Percentiles rank a stretch among this genome's conserved stretches.
Evolutionary conservation across 2,888 invertebrate genomes (phyloP).

Genomic region (Ectemnius continuus): DNA sequence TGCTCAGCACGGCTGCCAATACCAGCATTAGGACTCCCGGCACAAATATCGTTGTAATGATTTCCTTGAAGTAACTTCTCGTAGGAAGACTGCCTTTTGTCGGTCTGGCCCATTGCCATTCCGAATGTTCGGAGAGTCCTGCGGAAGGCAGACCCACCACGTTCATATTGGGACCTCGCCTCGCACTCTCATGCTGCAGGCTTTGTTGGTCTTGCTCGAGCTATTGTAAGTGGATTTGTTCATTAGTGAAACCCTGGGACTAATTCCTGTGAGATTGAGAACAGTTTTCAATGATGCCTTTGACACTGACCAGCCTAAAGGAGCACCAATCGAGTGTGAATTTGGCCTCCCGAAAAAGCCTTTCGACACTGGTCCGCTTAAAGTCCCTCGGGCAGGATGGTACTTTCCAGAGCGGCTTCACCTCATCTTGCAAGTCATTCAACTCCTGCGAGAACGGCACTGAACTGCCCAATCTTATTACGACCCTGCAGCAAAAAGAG

Average conservation of each 20-base stretch:
- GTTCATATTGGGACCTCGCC: conserved; percentile 73
- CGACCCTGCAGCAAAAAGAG: conserved; percentile 81
- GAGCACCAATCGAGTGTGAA: conserved; percentile 94
- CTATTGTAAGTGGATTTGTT: conserved; percentile 41
- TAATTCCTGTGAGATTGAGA: neutral
- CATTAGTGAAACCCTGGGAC: too few species aligned
- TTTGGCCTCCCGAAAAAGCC: conserved; percentile 88
- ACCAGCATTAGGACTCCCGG: conserved; percentile 85
- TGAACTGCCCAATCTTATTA: conserved; percentile 89
- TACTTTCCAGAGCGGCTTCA: conserved; percentile 88
- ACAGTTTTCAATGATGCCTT: neutral
- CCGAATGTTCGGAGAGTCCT: conserved; percentile 72
- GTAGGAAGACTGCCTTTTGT: conserved; percentile 82
- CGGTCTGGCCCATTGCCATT: conserved; percentile 83
- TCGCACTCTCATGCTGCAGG: conserved; percentile 69
- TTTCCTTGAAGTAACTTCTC: conserved; percentile 85
- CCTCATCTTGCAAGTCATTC: conserved; percentile 87
- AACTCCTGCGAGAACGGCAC: conserved; percentile 86
- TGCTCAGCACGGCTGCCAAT: conserved; percentile 83
- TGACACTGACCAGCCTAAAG: conserved; percentile 85
- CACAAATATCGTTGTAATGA: conserved; percentile 85
- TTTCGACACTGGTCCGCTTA: conserved; percentile 91
- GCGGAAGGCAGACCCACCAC: conserved; percentile 69
- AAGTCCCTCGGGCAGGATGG: conserved; percentile 89
- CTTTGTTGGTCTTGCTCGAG: conserved; percentile 68